Percentiles rank a stretch among this genome's conserved stretches.
Evolutionary conservation across 1,140 invertebrate genomes (phyloP).

Genomic region (Aphelenchoides avenae): DNA sequence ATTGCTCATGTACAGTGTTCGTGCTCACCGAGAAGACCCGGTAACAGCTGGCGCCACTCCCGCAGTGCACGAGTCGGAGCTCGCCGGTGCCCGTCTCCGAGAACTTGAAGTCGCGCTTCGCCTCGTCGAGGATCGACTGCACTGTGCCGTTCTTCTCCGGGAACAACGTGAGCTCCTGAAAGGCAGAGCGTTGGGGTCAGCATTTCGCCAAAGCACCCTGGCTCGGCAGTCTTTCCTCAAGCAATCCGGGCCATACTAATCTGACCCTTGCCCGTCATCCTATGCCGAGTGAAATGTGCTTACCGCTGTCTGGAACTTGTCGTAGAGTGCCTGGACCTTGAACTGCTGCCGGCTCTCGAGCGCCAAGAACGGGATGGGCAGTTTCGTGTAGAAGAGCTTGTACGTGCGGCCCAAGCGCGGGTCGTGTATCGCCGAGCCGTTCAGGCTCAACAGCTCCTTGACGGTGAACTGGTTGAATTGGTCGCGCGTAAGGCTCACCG

Average conservation of each 20-base stretch:
- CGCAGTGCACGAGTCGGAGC: slow-evolving; percentile 60
- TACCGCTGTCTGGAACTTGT: slow-evolving; percentile 48
- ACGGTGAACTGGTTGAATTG: slow-evolving; percentile 32
- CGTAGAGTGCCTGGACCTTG: slow-evolving; percentile 36
- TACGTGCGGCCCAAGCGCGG: slow-evolving; percentile 44
- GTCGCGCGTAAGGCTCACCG: slow-evolving; percentile 5
- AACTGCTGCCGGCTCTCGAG: slow-evolving; percentile 42
- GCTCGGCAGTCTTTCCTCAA: too few relatives aligned
- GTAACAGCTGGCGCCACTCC: slow-evolving; percentile 6
- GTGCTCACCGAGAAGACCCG: slow-evolving; percentile 17
- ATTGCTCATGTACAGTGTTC: too few relatives aligned
- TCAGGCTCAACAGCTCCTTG: slow-evolving; percentile 16
- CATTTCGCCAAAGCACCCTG: too few relatives aligned
- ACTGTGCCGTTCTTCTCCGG: slow-evolving; percentile 82
- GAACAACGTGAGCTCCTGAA: slow-evolving; percentile 49
- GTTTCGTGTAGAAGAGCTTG: slow-evolving; percentile 51
- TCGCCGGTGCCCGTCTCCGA: slow-evolving; percentile 70
- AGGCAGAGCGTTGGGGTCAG: too few relatives aligned
- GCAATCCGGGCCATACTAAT: too few relatives aligned
- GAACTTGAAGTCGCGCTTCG: slow-evolving; percentile 82
- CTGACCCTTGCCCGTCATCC: too few relatives aligned
- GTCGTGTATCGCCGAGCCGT: slow-evolving; percentile 26
- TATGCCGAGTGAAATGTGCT: too few relatives aligned
- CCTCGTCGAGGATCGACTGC: slow-evolving; percentile 83
- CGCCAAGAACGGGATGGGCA: slow-evolving; percentile 44